Base-by-base conservation (phyloP, 2,797 vertebrate species). In the Sebastes dallii region DNA sequence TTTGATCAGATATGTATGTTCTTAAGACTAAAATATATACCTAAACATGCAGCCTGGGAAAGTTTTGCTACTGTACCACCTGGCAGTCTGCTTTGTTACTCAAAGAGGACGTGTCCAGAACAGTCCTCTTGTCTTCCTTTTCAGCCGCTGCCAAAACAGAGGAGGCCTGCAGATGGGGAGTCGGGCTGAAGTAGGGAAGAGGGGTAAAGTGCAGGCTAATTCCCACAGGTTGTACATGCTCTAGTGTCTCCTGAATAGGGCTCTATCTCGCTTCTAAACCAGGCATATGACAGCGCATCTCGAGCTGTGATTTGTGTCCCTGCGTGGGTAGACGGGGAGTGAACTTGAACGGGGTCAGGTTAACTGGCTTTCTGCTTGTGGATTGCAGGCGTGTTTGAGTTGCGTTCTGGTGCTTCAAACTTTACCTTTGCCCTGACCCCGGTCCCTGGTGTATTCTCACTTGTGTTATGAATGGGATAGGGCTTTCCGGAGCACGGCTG, bases 51-150 rank as follows among this genome's bases (percentile, higher is more conserved):
- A 75, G 88, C 91, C 85, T 89, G 92, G 86, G 87, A 92, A 92
- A 84, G 66, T 83, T 88, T 88, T 88, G 66, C 64, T 54, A 55
- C 78, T 86, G 75, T 85, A 85, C 78, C 86, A 91, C 78, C 86
- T 90, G 88, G 80, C 56, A 89, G 72, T 88, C 87, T 91, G 88
- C 84, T 92, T 78, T 86, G 77, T 80, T 84, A 65, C 82, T 92
- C 80, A 82, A 77, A 73, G 69, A 89, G 54, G 71, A 90, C 56
- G 16, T 84, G 81, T 89, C 71, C 78, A 88, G 78, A 89, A 36
- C 84, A 69, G 60, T 86, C 82, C 68, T 77, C 77, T 83, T 77
- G 65, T 86, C 70, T 93, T 36, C 20, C 61, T 24, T 83, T 89
- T 80, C 20, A 62, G 20, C 50, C 16, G 62, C 83, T 89, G 77